Evolutionary conservation across 2,113 vertebrate species (phyloP).

Genomic region (Hippopotamus amphibius): DNA sequence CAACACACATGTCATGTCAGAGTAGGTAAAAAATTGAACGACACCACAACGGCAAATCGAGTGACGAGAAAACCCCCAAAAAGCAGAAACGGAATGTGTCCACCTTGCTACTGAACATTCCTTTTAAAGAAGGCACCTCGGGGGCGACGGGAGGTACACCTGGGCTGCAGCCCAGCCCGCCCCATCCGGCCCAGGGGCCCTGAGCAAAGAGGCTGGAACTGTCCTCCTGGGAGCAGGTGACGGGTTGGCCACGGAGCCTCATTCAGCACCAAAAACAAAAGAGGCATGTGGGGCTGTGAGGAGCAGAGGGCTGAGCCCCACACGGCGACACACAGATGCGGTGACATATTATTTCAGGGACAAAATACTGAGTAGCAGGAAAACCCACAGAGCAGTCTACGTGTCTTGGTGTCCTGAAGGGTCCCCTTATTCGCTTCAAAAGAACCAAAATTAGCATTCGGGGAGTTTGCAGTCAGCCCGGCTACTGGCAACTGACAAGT

Average conservation of each 20-base stretch:
- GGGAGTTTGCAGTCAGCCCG: background rate
- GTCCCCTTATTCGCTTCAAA: background rate
- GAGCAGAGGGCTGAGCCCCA: background rate
- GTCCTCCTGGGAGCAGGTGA: background rate
- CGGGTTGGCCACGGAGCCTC: background rate
- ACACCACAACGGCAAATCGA: background rate
- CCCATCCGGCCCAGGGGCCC: background rate
- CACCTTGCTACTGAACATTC: background rate
- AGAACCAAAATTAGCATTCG: background rate
- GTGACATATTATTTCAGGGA: background rate
- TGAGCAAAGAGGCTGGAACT: background rate
- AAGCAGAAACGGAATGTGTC: background rate
- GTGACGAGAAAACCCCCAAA: background rate
- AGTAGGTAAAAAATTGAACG: background rate
- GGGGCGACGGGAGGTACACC: background rate
- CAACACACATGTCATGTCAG: background rate
- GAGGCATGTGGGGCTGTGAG: background rate
- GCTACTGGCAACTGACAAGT: background rate
- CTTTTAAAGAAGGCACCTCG: background rate
- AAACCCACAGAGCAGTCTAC: background rate
- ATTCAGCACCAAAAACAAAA: background rate
- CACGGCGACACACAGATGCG: background rate
- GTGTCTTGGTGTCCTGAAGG: background rate
- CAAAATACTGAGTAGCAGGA: background rate
- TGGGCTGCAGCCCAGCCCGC: background rate